phyloP scores from a whole-genome alignment of 1,140 invertebrate genomes.

The Aphelinus atriplicis region DNA sequence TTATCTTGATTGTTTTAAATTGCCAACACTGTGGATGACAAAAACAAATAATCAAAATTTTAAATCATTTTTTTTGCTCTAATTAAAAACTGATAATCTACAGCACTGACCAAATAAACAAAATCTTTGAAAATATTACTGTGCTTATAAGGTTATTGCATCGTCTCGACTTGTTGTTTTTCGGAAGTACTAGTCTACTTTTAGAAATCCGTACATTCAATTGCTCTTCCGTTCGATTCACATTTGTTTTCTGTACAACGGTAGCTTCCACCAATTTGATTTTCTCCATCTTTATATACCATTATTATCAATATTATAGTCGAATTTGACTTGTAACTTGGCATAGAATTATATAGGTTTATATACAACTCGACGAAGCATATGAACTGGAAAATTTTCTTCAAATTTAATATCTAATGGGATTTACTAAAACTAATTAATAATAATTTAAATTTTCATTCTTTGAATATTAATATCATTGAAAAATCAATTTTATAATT shows the following conservation, averaged over 20 bases:
- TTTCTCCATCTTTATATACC: conserved; percentile 12
- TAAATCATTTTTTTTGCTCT: neutral
- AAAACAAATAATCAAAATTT: too few species aligned
- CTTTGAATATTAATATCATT: neutral
- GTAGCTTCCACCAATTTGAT: conserved; percentile 32
- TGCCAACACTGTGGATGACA: too few species aligned
- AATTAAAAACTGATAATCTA: conserved; percentile 15
- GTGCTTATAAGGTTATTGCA: conserved; percentile 20
- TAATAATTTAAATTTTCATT: conserved; percentile 19
- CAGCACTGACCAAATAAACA: conserved; percentile 21
- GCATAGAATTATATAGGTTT: conserved; percentile 34
- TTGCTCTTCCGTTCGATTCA: conserved; percentile 22
- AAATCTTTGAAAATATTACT: conserved; percentile 16
- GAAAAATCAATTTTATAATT: conserved; percentile 16
- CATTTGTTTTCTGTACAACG: conserved; percentile 38
- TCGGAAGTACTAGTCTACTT: conserved; percentile 12
- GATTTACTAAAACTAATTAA: conserved; percentile 28
- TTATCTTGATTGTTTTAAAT: too few species aligned
- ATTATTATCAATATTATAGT: conserved; percentile 37
- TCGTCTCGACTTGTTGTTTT: neutral
- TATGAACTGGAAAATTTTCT: conserved; percentile 16
- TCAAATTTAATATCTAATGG: conserved; percentile 14
- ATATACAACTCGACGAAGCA: conserved; percentile 35
- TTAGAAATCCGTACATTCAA: conserved; percentile 33
- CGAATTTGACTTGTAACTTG: conserved; percentile 33